Conservation (phyloP, 2,888 invertebrate genomes). For the Drosophila borealis region DNA sequence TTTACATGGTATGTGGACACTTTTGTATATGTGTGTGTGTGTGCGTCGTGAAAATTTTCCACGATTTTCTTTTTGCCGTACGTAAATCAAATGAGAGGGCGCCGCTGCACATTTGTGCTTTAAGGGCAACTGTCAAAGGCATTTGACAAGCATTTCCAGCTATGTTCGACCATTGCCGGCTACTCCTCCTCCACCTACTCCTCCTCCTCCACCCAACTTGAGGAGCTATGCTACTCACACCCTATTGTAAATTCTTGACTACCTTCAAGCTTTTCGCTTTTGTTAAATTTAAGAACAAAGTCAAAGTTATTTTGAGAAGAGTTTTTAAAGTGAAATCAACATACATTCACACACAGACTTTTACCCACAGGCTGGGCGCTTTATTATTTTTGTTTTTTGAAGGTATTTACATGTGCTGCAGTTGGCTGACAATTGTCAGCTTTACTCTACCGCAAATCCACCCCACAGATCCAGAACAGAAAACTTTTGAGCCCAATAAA, state of each 20-base stretch:
- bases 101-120: slow-evolving; percentile 58
- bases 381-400: slow-evolving; percentile 39
- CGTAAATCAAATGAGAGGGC: slow-evolving; percentile 66
- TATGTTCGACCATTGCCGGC: slow-evolving; percentile 38
- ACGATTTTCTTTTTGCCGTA: slow-evolving; percentile 53
- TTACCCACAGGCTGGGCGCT: slow-evolving; percentile 44
- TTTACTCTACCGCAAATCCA: slow-evolving; percentile 7
- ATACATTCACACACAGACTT: slow-evolving; percentile 19
- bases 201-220: background rate
- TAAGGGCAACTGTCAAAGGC: slow-evolving; percentile 72
- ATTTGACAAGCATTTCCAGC: slow-evolving; percentile 64
- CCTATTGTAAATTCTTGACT: slow-evolving; percentile 32
- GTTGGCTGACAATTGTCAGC: slow-evolving; percentile 58
- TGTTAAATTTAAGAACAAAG: slow-evolving; percentile 32
- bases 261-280: slow-evolving; percentile 32
- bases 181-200: background rate
- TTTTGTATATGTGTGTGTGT: slow-evolving; percentile 18
- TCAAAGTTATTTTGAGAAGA: slow-evolving; percentile 44
- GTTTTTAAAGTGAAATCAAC: slow-evolving; percentile 32
- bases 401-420: slow-evolving; percentile 71
- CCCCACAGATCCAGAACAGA: background rate
- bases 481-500: slow-evolving; percentile 23
- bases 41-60: slow-evolving; percentile 65
- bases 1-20: slow-evolving; percentile 66
- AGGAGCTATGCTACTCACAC: slow-evolving; percentile 9